Conservation (phyloP, 2,797 vertebrate species). For the Hydrolagus colliei region DNA sequence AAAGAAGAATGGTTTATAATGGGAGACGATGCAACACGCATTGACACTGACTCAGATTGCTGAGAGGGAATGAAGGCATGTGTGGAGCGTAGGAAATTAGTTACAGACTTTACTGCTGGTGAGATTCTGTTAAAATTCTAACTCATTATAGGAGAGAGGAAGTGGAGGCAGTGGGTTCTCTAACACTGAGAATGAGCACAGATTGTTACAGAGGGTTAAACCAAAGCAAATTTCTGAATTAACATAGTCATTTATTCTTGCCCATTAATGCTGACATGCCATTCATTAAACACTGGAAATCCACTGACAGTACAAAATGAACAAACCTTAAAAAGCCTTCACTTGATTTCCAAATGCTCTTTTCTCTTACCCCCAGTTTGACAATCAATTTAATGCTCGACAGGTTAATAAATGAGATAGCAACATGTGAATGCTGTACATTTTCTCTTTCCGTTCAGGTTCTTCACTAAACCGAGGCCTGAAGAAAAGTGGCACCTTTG, state of each 20-base stretch:
- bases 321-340: conserved; percentile 31
- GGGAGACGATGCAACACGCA: too few relatives aligned
- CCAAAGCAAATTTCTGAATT: conserved; percentile 24
- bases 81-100: too few relatives aligned
- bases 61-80: too few relatives aligned
- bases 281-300: conserved; percentile 29
- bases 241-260: conserved; percentile 31
- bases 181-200: neutral
- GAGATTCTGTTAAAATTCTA: too few relatives aligned
- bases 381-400: conserved; percentile 29
- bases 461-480: neutral
- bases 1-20: too few relatives aligned
- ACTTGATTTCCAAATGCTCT: conserved; percentile 25
- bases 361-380: conserved; percentile 27
- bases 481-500: neutral
- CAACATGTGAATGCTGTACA: neutral
- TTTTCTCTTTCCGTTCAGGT: neutral
- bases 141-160: too few relatives aligned
- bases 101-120: too few relatives aligned
- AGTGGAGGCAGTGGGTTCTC: neutral
- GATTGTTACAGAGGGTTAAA: conserved; percentile 18
- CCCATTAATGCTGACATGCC: conserved; percentile 29
- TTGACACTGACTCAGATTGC: too few relatives aligned
- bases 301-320: conserved; percentile 17
- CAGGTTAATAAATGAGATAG: conserved; percentile 31